Conservation (phyloP, 2,113 vertebrate species). For the Speoplatyrhinus poulsoni region DNA sequence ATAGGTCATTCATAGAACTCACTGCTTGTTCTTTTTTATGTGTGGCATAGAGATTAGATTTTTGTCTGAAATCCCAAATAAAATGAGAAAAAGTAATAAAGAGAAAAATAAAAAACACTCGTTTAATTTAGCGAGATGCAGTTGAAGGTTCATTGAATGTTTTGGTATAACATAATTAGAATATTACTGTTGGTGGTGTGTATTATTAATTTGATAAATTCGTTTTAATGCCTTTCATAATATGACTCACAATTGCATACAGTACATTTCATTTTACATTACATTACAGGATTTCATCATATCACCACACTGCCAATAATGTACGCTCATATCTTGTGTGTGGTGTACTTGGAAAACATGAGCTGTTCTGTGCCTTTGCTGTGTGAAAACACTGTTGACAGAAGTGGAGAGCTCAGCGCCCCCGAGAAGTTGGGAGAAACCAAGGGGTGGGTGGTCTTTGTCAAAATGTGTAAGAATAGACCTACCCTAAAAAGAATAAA, state of each 20-base stretch:
- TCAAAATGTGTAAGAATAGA: conserved; percentile 23
- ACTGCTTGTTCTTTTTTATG: too few relatives aligned
- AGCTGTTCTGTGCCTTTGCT: conserved; percentile 35
- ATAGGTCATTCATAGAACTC: too few relatives aligned
- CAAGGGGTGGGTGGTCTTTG: conserved; percentile 60
- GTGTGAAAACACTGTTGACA: conserved; percentile 34
- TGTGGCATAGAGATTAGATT: too few relatives aligned
- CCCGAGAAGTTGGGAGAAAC: conserved; percentile 10
- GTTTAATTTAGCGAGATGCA: too few relatives aligned
- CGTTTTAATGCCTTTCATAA: not conserved
- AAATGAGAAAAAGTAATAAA: too few relatives aligned
- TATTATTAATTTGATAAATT: too few relatives aligned
- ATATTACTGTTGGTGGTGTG: too few relatives aligned
- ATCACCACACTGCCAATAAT: not conserved
- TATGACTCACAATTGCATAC: conserved; percentile 31
- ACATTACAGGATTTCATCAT: conserved; percentile 18
- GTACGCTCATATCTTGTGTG: conserved; percentile 45
- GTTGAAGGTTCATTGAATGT: too few relatives aligned
- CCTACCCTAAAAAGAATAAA: conserved; percentile 15
- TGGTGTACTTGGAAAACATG: not conserved
- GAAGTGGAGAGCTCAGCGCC: conserved; percentile 56
- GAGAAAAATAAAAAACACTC: too few relatives aligned
- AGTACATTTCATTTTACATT: conserved; percentile 8
- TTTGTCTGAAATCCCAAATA: too few relatives aligned
- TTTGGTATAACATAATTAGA: too few relatives aligned